These are phyloP conservation scores for Toxotes jaculatrix DNA, from an alignment of 2,113 vertebrate genomes.

Conservation along the genomic window DNA sequence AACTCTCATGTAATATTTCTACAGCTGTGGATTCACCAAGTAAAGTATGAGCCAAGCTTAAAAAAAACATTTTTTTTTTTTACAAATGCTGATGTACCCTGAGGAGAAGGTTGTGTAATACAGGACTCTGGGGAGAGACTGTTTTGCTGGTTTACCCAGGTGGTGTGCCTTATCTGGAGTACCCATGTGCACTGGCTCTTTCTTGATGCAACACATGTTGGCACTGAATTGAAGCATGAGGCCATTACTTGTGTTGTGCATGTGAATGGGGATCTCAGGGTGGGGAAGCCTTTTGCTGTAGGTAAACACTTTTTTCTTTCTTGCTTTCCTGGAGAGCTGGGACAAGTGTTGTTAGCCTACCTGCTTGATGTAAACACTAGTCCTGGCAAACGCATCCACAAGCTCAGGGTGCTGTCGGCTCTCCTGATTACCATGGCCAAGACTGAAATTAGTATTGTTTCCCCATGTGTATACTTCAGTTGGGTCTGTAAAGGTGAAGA, in stretches of 20 bases:
- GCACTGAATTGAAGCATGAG: slow-evolving; percentile 22
- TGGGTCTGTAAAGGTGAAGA: slow-evolving; percentile 87
- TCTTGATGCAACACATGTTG: slow-evolving; percentile 35
- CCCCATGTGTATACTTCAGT: slow-evolving; percentile 98
- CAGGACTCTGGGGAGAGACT: slow-evolving; percentile 55
- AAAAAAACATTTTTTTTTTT: slow-evolving; percentile 4
- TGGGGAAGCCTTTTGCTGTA: slow-evolving; percentile 34
- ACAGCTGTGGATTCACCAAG: not conserved
- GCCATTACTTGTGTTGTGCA: slow-evolving; percentile 29
- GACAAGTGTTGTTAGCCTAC: slow-evolving; percentile 78
- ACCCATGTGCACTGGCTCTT: slow-evolving; percentile 27
- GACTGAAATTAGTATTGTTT: slow-evolving; percentile 95
- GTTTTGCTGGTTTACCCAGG: slow-evolving; percentile 70
- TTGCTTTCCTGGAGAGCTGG: slow-evolving; percentile 21
- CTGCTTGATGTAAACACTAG: slow-evolving; percentile 94
- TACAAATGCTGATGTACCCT: slow-evolving; percentile 28
- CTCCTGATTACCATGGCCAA: slow-evolving; percentile 96
- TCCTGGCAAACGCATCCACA: slow-evolving; percentile 94
- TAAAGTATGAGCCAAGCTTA: not conserved
- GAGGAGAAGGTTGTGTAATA: slow-evolving; percentile 46
- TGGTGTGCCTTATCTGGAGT: slow-evolving; percentile 46
- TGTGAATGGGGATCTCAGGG: slow-evolving; percentile 27
- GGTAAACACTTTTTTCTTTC: slow-evolving; percentile 21
- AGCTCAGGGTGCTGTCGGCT: slow-evolving; percentile 94
- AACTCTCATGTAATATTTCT: not conserved